Conservation (phyloP, 2,113 vertebrate genomes). For the Rynchops niger region DNA sequence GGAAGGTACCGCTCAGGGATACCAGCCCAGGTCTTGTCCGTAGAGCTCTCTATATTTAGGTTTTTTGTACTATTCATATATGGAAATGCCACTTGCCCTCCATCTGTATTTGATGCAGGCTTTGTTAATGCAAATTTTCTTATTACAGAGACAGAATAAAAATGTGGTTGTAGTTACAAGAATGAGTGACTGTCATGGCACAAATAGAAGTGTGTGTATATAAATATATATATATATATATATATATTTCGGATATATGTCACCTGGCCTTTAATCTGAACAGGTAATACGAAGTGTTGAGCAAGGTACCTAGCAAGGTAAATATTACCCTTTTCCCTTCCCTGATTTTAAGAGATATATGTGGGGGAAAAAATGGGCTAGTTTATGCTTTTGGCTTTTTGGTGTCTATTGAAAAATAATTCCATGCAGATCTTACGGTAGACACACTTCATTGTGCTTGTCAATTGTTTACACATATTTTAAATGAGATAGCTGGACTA, state of each 20-base stretch:
- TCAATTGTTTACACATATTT: conserved; percentile 44
- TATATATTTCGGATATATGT: not conserved
- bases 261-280: not conserved
- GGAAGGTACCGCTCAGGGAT: not conserved
- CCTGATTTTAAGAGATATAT: not conserved
- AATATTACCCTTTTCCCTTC: not conserved
- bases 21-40: not conserved
- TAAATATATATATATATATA: not conserved
- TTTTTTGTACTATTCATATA: not conserved
- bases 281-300: not conserved
- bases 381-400: not conserved
- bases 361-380: not conserved
- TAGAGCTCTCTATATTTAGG: not conserved
- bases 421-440: not conserved
- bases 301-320: not conserved
- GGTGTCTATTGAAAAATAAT: not conserved
- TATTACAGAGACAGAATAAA: not conserved
- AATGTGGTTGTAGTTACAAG: not conserved
- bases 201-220: not conserved
- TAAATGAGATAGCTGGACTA: conserved; percentile 33
- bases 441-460: not conserved
- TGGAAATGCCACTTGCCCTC: not conserved
- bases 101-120: not conserved
- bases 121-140: not conserved
- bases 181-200: not conserved